A percentile compares a stretch with the other conserved stretches of the same genome.
Conservation (phyloP, 1,140 invertebrate species). For the Hirudo medicinalis region DNA sequence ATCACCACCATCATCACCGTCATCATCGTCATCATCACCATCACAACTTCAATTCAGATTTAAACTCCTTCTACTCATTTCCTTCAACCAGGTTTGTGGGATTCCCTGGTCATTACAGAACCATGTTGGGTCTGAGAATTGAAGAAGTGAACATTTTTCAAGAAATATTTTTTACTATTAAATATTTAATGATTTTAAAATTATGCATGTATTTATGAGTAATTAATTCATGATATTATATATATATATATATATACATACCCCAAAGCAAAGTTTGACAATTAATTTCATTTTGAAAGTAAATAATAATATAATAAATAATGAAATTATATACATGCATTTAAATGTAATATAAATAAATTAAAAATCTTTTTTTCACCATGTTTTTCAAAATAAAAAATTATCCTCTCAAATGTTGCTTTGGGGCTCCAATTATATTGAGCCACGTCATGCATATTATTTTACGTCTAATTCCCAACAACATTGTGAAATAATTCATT, state of each 20-base stretch:
- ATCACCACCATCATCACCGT: no score
- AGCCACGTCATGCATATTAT: background rate
- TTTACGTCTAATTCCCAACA: no score
- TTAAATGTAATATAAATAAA: no score
- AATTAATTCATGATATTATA: no score
- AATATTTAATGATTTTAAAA: background rate
- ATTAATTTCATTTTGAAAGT: no score
- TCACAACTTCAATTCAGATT: no score
- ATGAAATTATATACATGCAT: no score
- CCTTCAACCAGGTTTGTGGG: constrained; percentile 52
- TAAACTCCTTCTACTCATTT: background rate
- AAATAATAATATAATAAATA: no score
- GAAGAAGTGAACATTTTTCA: constrained; percentile 49
- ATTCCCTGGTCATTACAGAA: constrained; percentile 60
- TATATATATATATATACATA: no score
- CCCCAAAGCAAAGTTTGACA: no score
- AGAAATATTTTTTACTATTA: background rate
- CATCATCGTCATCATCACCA: no score
- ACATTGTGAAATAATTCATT: no score
- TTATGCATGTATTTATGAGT: constrained; percentile 8
- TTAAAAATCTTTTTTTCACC: background rate
- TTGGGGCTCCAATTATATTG: background rate
- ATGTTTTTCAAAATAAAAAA: background rate
- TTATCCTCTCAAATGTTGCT: background rate
- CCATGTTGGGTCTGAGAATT: constrained; percentile 54